Percentiles rank a stretch among this genome's conserved stretches.
Conservation (phyloP, 2,888 invertebrate genomes). For the Nasonovia ribisnigri region DNA sequence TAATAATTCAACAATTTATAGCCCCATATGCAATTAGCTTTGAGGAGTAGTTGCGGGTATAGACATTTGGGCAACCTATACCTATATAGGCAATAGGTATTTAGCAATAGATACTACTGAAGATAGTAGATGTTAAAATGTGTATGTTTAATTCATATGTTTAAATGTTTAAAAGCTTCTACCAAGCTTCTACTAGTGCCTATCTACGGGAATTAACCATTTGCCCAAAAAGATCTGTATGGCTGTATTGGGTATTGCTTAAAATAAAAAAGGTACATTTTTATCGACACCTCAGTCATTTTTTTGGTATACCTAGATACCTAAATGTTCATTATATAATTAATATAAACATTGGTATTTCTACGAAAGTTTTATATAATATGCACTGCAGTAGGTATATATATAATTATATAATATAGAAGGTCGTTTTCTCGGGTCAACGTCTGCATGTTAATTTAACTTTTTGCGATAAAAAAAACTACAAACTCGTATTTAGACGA, state of each 20-base stretch:
- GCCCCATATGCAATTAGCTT: neutral
- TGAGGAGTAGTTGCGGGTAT: too few relatives aligned
- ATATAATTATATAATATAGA: neutral
- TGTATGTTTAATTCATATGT: too few relatives aligned
- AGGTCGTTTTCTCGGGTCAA: neutral
- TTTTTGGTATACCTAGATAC: neutral
- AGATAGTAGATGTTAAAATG: neutral
- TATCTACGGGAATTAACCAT: neutral
- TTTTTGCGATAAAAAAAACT: neutral
- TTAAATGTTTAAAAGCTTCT: too few relatives aligned
- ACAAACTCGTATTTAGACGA: neutral
- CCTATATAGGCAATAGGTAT: too few relatives aligned
- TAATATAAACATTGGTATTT: neutral
- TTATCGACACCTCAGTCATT: neutral
- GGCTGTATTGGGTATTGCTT: too few relatives aligned
- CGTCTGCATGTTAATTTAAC: neutral
- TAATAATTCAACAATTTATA: neutral
- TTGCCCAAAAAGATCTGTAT: neutral
- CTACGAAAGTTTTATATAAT: neutral
- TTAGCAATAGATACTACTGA: too few relatives aligned
- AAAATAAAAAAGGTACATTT: neutral
- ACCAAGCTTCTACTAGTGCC: neutral
- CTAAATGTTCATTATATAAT: neutral
- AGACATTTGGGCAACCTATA: too few relatives aligned
- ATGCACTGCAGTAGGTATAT: neutral